Conservation (phyloP, 2,113 vertebrate genomes). For the Heteronetta atricapilla region DNA sequence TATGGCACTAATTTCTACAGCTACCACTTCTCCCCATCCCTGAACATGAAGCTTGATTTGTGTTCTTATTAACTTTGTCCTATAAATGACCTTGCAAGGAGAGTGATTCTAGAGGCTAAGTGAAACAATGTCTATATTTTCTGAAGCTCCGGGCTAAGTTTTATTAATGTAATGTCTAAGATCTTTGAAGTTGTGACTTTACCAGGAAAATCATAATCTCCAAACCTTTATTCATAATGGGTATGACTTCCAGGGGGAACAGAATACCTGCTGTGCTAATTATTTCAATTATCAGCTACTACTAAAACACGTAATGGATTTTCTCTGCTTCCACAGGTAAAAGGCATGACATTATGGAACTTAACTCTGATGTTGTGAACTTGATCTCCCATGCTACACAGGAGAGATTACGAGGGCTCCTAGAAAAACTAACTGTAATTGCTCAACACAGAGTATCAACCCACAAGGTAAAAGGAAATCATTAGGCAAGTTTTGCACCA, state of each 20-base stretch:
- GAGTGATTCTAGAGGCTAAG: slow-evolving; percentile 87
- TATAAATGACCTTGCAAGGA: slow-evolving; percentile 93
- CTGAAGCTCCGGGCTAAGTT: slow-evolving; percentile 90
- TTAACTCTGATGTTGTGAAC: slow-evolving; percentile 87
- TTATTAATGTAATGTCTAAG: slow-evolving; percentile 95
- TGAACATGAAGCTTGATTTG: slow-evolving; percentile 83
- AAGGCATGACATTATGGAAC: slow-evolving; percentile 85
- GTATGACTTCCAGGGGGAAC: slow-evolving; percentile 95
- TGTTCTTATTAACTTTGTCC: slow-evolving; percentile 90
- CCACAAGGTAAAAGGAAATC: slow-evolving; percentile 85
- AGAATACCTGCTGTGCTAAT: slow-evolving; percentile 97
- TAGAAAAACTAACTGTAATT: slow-evolving; percentile 86
- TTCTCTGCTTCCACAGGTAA: slow-evolving; percentile 90
- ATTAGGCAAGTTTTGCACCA: slow-evolving; percentile 36
- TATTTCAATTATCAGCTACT: slow-evolving; percentile 94
- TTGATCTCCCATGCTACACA: slow-evolving; percentile 91
- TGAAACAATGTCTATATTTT: slow-evolving; percentile 92
- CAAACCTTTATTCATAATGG: slow-evolving; percentile 97
- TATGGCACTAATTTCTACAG: slow-evolving; percentile 77
- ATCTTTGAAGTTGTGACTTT: slow-evolving; percentile 99
- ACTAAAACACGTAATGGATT: slow-evolving; percentile 94
- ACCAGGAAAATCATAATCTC: slow-evolving; percentile 98
- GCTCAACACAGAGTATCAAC: slow-evolving; percentile 84
- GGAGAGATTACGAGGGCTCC: slow-evolving; percentile 85
- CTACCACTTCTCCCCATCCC: slow-evolving; percentile 66